Percentiles rank a stretch among this genome's conserved stretches.
phyloP scores from a whole-genome alignment of 2,888 invertebrate genomes.

The Agrilus mali region DNA sequence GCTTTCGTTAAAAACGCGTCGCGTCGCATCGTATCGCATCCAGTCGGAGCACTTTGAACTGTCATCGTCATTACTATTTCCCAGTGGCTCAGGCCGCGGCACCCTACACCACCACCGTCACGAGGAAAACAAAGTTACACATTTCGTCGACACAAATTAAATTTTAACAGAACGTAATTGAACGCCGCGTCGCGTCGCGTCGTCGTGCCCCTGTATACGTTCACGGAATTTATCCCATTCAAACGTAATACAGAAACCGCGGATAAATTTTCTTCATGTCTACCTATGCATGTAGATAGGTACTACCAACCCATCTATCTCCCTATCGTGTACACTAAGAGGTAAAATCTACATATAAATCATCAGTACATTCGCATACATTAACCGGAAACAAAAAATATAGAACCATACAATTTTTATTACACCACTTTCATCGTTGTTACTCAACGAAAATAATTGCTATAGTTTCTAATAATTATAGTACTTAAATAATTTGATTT shows the following conservation, averaged over 20 bases:
- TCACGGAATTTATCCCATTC: constrained; percentile 31
- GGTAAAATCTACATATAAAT: constrained; percentile 7
- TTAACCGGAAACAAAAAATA: too few species aligned
- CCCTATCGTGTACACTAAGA: constrained; percentile 11
- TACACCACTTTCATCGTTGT: too few species aligned
- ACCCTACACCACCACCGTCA: constrained; percentile 23
- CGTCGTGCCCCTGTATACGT: constrained; percentile 30
- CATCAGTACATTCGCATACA: too few species aligned
- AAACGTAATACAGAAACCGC: constrained; percentile 31
- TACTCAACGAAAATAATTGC: too few species aligned
- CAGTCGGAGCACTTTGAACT: too few species aligned
- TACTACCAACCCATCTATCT: constrained; percentile 15
- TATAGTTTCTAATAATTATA: too few species aligned
- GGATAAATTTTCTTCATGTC: constrained; percentile 21
- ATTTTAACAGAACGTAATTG: constrained; percentile 35
- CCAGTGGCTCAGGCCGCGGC: constrained; percentile 28
- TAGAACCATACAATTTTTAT: too few species aligned
- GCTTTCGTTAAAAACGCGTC: too few species aligned
- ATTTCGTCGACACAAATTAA: constrained; percentile 34
- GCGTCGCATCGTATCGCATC: too few species aligned
- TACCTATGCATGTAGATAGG: too few species aligned
- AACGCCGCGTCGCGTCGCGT: too few species aligned
- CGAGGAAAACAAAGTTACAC: constrained; percentile 30
- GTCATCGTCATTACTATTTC: constrained; percentile 19
- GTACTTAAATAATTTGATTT: too few species aligned